Conservation (phyloP, 2,888 invertebrate genomes). For the Ochropacha duplaris region DNA sequence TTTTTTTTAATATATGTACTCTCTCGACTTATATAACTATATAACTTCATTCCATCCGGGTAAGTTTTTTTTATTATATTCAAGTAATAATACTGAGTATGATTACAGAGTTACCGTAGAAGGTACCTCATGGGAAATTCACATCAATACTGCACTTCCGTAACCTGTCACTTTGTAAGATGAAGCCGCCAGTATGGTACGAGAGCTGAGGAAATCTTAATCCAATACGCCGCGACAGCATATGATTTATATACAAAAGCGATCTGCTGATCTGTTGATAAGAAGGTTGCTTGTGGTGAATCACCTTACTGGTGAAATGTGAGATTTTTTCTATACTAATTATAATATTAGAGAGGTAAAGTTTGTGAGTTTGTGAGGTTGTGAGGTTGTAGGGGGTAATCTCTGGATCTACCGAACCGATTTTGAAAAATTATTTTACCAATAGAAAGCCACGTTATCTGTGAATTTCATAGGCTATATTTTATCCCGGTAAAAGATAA, state of each 20-base stretch:
- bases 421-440: no score
- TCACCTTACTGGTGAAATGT: background rate
- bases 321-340: background rate
- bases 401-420: no score
- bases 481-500: no score
- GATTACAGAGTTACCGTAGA: background rate
- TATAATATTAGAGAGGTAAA: no score
- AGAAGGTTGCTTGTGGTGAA: background rate
- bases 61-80: no score
- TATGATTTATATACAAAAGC: constrained; percentile 71
- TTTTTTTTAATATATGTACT: no score
- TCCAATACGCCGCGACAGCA: constrained; percentile 75
- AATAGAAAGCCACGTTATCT: no score
- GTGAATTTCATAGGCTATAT: no score
- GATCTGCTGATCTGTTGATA: constrained; percentile 46
- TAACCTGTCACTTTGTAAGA: constrained; percentile 58
- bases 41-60: no score
- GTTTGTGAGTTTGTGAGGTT: no score
- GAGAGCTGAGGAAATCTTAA: constrained; percentile 69
- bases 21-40: no score
- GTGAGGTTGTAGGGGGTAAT: no score
- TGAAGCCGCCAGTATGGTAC: constrained; percentile 40
- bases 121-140: constrained; percentile 60
- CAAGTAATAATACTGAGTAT: background rate
- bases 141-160: constrained; percentile 37